phyloP scores from a whole-genome alignment of 2,113 vertebrate species.

The Dasyurus viverrinus region DNA sequence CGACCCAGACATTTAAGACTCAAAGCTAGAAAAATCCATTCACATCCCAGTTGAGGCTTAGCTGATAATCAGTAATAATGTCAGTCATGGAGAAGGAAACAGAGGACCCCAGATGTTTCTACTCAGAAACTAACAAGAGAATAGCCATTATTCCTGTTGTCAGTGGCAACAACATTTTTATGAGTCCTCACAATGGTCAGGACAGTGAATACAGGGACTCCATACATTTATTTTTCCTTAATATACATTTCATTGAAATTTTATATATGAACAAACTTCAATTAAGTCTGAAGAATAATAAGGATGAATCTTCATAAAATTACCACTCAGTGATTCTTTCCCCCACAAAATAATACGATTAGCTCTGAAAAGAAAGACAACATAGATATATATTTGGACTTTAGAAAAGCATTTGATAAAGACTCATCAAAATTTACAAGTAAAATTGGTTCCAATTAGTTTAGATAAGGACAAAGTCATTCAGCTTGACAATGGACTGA shows the following conservation, averaged over 20 bases:
- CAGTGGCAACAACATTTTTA: background rate
- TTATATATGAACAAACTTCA: slow-evolving; percentile 29
- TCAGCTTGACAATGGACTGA: background rate
- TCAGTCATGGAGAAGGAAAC: background rate
- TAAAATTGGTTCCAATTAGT: background rate
- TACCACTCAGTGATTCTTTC: background rate
- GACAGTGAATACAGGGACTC: background rate
- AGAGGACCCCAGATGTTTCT: background rate
- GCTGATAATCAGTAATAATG: background rate
- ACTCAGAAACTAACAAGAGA: background rate
- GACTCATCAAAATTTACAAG: slow-evolving; percentile 12
- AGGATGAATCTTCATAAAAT: slow-evolving; percentile 33
- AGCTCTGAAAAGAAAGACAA: slow-evolving; percentile 41
- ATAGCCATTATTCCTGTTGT: background rate
- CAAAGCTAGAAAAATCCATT: background rate
- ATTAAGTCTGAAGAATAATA: slow-evolving; percentile 31
- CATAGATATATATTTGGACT: background rate
- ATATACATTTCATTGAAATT: slow-evolving; percentile 11
- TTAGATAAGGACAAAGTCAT: slow-evolving; percentile 28
- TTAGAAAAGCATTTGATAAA: slow-evolving; percentile 33
- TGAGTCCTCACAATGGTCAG: background rate
- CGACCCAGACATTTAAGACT: background rate
- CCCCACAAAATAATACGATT: slow-evolving; percentile 34
- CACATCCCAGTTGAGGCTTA: background rate
- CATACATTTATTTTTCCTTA: slow-evolving; percentile 1